phyloP scores from a whole-genome alignment of 2,797 vertebrate species.

The Danio choprae region DNA sequence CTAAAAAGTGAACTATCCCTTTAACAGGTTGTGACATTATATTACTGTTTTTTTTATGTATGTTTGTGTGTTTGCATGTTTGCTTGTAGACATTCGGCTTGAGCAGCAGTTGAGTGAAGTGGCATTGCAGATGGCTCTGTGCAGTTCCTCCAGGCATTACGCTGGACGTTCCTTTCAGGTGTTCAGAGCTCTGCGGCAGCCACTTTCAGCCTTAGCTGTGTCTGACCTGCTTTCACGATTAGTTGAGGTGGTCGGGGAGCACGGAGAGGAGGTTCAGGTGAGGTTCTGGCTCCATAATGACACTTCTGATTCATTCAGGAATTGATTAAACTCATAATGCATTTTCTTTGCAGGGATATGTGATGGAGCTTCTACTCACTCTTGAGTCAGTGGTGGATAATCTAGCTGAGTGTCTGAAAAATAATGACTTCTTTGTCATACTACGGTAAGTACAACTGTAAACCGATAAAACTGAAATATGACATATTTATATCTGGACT shows the following conservation, averaged over 20 bases:
- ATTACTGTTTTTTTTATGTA: not conserved
- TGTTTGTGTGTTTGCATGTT: not conserved
- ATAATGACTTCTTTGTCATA: conserved; percentile 93
- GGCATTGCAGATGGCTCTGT: conserved; percentile 93
- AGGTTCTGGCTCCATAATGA: conserved; percentile 3
- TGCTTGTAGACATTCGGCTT: conserved; percentile 87
- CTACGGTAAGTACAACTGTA: conserved; percentile 80
- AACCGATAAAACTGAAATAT: not conserved
- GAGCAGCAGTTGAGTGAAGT: conserved; percentile 97
- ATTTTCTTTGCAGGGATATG: conserved; percentile 85
- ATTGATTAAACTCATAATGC: not conserved
- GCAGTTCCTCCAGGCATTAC: conserved; percentile 95
- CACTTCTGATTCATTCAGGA: not conserved
- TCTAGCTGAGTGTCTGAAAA: conserved; percentile 96
- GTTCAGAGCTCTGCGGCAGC: conserved; percentile 93
- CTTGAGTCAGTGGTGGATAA: conserved; percentile 96
- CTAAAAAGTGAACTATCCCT: too few relatives aligned
- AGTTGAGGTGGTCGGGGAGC: conserved; percentile 97
- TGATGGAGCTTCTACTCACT: conserved; percentile 96
- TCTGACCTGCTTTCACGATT: conserved; percentile 94
- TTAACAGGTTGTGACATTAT: not conserved
- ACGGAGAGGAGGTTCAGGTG: conserved; percentile 98
- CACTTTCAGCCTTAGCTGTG: conserved; percentile 92
- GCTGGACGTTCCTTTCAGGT: conserved; percentile 97
- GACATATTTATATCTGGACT: not conserved